Base-by-base conservation (phyloP, 2,113 vertebrate species). In the Bambusicola thoracicus region DNA sequence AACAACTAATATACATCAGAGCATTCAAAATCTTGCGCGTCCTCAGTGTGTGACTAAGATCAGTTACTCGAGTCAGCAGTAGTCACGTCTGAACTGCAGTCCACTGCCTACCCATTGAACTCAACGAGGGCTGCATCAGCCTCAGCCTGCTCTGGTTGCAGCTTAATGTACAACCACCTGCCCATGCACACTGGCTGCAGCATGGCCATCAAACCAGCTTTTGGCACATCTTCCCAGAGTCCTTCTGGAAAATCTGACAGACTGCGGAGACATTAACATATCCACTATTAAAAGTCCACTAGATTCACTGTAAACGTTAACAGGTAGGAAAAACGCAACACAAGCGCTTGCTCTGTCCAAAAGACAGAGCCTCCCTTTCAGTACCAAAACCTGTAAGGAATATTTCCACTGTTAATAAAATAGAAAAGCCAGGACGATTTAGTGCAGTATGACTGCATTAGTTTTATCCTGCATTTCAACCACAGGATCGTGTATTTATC, bases 231-330 rank as follows among this genome's bases (percentile, higher is more conserved):
- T 49, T 81, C 17, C 48, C n/a, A 51, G 12, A 78, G 19, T 7
- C 3, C 6, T 69, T 15, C 67, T 65, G 32, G 44, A 53, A 70
- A 78, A 58, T 21, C 70, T 20, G 48, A 65, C 44, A 81, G 59
- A 65, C 8, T 58, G 46, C n/a, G 29, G 22, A 73, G 55, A n/a
- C 30, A 51, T 2, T 38, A 38, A 38, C 36, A 5, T 11, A 30
- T 0, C 1, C n/a, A 51, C 21, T 67, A 72, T 6, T 17, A 8
- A 9, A 48, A 59, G 38, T 6, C 8, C 49, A 32, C 14, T 38
- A 38, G 8, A 44, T 24, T 63, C 38, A 34, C 25, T 61, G 13
- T 7, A 2, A 17, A 38, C 19, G 38, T 40, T 67, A 4, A 51
- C 25, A 77, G n/a, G 11, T 5, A 59, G 2, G 7, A 62, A 19